Conservation (phyloP, 1,140 invertebrate species). For the Drosophila kanapiae region DNA sequence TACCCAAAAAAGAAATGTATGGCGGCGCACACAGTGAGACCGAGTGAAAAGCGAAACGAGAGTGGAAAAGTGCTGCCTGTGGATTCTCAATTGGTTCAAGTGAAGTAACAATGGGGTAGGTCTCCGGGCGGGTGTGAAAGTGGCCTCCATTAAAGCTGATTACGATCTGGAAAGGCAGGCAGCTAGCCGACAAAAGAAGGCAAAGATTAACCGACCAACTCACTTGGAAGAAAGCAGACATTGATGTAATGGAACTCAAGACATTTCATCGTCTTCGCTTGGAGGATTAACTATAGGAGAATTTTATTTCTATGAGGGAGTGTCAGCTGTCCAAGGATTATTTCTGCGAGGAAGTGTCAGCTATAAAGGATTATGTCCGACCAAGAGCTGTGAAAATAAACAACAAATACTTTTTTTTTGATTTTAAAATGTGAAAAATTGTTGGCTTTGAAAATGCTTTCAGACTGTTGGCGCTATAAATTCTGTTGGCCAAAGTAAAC, state of each 20-base stretch:
- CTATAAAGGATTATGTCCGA: conserved; percentile 15
- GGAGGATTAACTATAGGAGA: neutral
- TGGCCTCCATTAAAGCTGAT: conserved; percentile 35
- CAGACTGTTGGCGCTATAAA: conserved; percentile 3
- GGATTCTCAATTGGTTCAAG: conserved; percentile 38
- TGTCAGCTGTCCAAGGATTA: conserved; percentile 4
- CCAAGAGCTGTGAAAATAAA: conserved; percentile 7
- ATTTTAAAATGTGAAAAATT: neutral
- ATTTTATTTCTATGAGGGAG: neutral
- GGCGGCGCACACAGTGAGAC: conserved; percentile 5
- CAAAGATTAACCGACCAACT: conserved; percentile 19
- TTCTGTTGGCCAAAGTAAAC: conserved; percentile 17
- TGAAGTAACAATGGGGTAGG: conserved; percentile 47
- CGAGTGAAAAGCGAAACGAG: conserved; percentile 12
- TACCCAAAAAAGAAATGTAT: conserved; percentile 25
- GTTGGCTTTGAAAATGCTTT: conserved; percentile 13
- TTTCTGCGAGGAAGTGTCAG: neutral
- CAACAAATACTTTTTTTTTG: neutral
- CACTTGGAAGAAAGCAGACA: conserved; percentile 13
- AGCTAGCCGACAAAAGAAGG: conserved; percentile 6
- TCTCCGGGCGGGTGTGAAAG: conserved; percentile 27
- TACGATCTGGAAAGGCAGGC: conserved; percentile 25
- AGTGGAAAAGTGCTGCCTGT: conserved; percentile 18
- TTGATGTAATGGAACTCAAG: conserved; percentile 16
- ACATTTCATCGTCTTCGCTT: neutral